phyloP scores from a whole-genome alignment of 2,888 invertebrate species.

The Lymantria dispar region DNA sequence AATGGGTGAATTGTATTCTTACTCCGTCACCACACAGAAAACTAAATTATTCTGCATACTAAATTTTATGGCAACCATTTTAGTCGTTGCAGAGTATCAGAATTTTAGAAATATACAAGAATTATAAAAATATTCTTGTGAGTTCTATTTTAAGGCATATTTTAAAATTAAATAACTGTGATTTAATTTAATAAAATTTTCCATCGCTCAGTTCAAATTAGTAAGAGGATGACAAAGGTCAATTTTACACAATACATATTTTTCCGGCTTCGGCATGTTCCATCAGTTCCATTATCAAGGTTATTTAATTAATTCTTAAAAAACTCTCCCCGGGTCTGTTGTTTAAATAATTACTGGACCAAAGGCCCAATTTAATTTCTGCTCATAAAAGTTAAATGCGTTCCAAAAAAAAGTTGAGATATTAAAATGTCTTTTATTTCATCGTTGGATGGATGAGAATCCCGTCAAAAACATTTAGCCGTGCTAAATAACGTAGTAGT shows the following conservation, averaged over 20 bases:
- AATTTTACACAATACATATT: constrained; percentile 30
- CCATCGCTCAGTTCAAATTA: constrained; percentile 22
- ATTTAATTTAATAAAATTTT: background rate
- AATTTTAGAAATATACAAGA: no score
- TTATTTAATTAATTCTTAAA: constrained; percentile 62
- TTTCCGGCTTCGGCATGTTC: constrained; percentile 25
- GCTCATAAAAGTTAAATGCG: constrained; percentile 11
- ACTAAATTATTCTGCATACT: no score
- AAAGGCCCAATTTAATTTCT: constrained; percentile 35
- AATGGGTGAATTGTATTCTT: no score
- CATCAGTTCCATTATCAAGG: constrained; percentile 42
- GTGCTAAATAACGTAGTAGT: constrained; percentile 34
- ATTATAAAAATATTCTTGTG: background rate
- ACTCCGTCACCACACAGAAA: no score
- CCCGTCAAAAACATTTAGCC: constrained; percentile 29
- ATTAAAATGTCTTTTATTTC: constrained; percentile 27
- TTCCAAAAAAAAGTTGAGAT: constrained; percentile 13
- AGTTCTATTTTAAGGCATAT: background rate
- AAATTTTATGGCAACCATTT: no score
- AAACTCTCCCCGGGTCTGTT: constrained; percentile 40
- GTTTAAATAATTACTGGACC: constrained; percentile 52
- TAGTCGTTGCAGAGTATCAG: no score
- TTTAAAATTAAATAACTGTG: background rate
- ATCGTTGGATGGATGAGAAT: constrained; percentile 21
- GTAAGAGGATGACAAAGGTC: constrained; percentile 24